A percentile compares a stretch with the other conserved stretches of the same genome.
Evolutionary conservation across 2,113 vertebrate genomes (phyloP).

Genomic region (Ctenodactylus gundi): DNA sequence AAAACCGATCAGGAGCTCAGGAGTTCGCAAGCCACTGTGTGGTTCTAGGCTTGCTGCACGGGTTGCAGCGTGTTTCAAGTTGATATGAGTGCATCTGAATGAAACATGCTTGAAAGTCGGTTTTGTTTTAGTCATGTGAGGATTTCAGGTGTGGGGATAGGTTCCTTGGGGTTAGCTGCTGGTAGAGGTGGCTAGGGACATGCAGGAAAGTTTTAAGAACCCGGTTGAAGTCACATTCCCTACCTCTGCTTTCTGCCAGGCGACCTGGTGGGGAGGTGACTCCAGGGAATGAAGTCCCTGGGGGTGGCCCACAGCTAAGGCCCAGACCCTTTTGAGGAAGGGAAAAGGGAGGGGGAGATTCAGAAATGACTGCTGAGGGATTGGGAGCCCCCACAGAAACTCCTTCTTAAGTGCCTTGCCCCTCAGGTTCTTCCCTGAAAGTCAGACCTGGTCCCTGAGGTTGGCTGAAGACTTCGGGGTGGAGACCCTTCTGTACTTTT

Average conservation of each 20-base stretch:
- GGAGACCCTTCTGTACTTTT: conserved; percentile 28
- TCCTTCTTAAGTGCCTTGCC: background rate
- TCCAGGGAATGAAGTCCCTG: no score
- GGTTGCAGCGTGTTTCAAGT: background rate
- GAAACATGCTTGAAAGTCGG: background rate
- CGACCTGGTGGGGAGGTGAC: background rate
- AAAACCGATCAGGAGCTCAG: background rate
- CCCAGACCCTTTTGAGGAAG: background rate
- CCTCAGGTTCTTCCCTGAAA: background rate
- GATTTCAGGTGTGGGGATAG: background rate
- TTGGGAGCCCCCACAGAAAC: background rate
- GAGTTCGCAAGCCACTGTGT: background rate
- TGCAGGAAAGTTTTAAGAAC: background rate
- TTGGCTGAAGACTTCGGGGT: background rate
- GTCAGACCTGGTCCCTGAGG: background rate
- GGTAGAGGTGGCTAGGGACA: background rate
- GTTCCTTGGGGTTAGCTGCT: no score
- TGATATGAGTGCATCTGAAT: background rate
- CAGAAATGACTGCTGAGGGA: background rate
- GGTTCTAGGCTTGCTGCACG: background rate
- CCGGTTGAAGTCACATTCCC: background rate
- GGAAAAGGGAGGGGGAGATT: background rate
- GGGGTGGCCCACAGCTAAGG: background rate
- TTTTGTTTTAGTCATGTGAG: background rate
- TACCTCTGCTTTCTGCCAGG: background rate